Evolutionary conservation across 2,888 invertebrate genomes (phyloP).

Genomic region (Tetragnatha montana): DNA sequence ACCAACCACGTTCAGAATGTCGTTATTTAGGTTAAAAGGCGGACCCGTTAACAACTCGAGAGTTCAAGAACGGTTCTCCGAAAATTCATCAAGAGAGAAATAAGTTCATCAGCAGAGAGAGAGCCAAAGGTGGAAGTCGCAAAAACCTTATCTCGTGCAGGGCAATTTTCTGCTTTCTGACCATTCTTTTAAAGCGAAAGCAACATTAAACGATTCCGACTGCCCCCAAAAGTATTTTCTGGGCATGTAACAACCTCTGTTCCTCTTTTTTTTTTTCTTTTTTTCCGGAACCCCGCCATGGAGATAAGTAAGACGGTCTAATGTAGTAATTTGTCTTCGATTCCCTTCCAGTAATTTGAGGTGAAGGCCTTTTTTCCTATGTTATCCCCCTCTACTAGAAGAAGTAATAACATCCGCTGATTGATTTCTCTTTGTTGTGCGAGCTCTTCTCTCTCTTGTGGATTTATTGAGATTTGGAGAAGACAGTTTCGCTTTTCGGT

Average conservation of each 20-base stretch:
- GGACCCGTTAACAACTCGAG: neutral
- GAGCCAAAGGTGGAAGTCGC: constrained; percentile 12
- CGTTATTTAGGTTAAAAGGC: neutral
- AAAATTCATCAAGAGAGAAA: constrained; percentile 44
- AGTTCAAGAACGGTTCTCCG: constrained; percentile 37
- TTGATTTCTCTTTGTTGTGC: constrained; percentile 21
- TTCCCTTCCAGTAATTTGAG: constrained; percentile 46
- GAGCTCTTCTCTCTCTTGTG: neutral
- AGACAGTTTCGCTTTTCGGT: neutral
- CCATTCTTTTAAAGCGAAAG: constrained; percentile 36
- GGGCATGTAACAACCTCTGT: constrained; percentile 21
- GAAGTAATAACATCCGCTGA: constrained; percentile 42
- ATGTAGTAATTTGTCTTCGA: constrained; percentile 54
- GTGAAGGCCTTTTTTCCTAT: constrained; percentile 20
- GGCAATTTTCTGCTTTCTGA: constrained; percentile 45
- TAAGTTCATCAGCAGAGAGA: neutral
- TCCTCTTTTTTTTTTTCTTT: neutral
- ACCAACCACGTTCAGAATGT: neutral
- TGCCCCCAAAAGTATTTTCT: constrained; percentile 20
- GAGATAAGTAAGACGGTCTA: constrained; percentile 4
- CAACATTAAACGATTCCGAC: constrained; percentile 36
- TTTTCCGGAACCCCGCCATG: neutral
- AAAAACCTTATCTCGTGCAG: constrained; percentile 39
- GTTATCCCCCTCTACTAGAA: neutral
- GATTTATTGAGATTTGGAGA: neutral